Base-by-base conservation (phyloP, 2,113 vertebrate genomes). In the Anoura caudifer region DNA sequence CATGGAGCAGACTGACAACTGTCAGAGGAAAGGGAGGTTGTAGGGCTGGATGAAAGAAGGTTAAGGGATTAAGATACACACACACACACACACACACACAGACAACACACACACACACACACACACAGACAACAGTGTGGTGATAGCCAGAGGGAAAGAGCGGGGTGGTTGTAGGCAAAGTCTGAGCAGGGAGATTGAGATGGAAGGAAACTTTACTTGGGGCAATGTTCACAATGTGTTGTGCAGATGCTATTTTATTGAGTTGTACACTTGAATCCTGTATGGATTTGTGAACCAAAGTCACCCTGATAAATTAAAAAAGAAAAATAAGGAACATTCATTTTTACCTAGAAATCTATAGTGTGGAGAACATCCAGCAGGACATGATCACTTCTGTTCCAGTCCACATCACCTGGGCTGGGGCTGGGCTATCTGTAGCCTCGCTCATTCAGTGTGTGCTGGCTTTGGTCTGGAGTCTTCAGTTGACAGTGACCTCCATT, bases 391-490 rank as follows among this genome's bases (percentile, higher is more conserved):
- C 50, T 36, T 54, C 17, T 91, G 54, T 15, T 84, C 16, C 0
- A 0, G 14, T 63, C n/a, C 10, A 5, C 2, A 1, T 52, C 12
- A 8, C 7, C 54, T 69, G 12, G 19, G 13, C 14, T 36, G 28
- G 5, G 15, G 31, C 15, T 36, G 13, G 7, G 5, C 17, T 15
- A 5, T 47, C 22, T 16, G 59, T 45, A 3, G 17, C 0, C 8
- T 36, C 28, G 28, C 11, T 61, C 12, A 17, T 26, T 70, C 20
- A 31, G 5, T 36, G 12, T 0, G 11, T 20, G 5, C 36, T 86
- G 15, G n/a, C 8, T 86, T 0, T 65, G n/a, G 63, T 1, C 36
- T 80, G 15, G 12, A 2, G 13, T 20, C 22, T 31, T 67, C 33
- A n/a, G 8, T 1, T 36, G 43, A 12, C 36, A 54, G 28, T 4